Evolutionary conservation across 1,140 invertebrate genomes (phyloP).

Genomic region (Anoplolepis gracilipes): DNA sequence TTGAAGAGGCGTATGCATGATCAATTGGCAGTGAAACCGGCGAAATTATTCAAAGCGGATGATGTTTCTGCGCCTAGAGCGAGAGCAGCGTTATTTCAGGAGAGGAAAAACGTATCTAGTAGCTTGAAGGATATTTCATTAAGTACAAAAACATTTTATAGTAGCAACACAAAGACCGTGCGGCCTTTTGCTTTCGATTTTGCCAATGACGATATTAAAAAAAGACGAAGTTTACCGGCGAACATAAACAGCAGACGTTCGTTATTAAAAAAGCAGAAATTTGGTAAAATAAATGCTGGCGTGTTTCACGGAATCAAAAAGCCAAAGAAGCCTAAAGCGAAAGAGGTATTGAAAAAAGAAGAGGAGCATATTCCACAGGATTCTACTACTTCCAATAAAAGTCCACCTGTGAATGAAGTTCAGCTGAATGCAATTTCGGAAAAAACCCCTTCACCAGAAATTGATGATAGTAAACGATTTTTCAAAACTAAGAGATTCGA

Average conservation of each 20-base stretch:
- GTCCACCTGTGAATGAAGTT: not conserved
- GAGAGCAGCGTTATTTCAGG: conserved; percentile 80
- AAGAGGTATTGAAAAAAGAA: conserved; percentile 35
- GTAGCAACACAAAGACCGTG: not conserved
- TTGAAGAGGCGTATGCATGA: conserved; percentile 76
- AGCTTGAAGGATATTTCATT: conserved; percentile 71
- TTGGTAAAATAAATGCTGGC: conserved; percentile 81
- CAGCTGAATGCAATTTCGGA: not conserved
- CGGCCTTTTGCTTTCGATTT: not conserved
- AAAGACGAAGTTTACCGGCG: conserved; percentile 72
- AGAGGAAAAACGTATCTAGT: conserved; percentile 62
- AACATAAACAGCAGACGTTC: conserved; percentile 32
- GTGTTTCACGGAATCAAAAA: conserved; percentile 81
- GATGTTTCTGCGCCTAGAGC: conserved; percentile 76
- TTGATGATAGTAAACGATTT: conserved; percentile 79
- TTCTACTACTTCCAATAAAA: not conserved
- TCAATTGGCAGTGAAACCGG: not conserved
- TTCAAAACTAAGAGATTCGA: conserved; percentile 78
- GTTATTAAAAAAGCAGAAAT: conserved; percentile 56
- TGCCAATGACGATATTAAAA: conserved; percentile 55
- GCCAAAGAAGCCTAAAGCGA: conserved; percentile 71
- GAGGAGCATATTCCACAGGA: not conserved
- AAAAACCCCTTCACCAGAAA: conserved; percentile 44
- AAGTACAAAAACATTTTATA: conserved; percentile 80
- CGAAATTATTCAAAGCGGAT: conserved; percentile 74